Base-by-base conservation (phyloP, 2,888 invertebrate species). In the Fragum fragum region DNA sequence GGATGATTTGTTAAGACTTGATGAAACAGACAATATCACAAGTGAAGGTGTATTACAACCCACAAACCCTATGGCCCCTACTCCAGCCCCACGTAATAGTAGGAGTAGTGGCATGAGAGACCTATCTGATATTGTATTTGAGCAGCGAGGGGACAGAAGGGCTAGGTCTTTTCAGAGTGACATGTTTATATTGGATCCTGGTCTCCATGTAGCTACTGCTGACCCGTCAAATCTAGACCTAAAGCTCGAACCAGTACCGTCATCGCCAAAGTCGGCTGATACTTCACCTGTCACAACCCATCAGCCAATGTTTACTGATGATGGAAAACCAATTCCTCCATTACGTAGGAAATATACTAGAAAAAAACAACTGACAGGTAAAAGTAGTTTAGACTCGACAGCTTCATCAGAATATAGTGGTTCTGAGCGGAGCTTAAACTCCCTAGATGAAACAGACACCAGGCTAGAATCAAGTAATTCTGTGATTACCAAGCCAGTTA, bases 301-400 rank as follows among this genome's bases (percentile, higher is more conserved):
- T 1, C 26, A 69, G 23, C 42, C 21, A 32, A 36, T 16, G 21
- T 78, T 82, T 68, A 53, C 47, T 52, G 76, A 61, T 21, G 70
- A 77, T 59, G 82, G 81, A 9, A 86, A 82, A 75, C 89, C 89
- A 32, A 84, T 89, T 39, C 83, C 88, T 29, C 89, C 89, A 28
- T 66, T 83, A 47, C 63, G 89, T 23, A 87, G 70, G 52, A 85
- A 81, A 63, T 83, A 83, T 61, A 78, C 68, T 5, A n/a, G 72
- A 32, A 66, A 76, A 11, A 53, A 76, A 36, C 23, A 28, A n/a
- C 39, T 69, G 16, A 3, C 29, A 36, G 32, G 53, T 53, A 73
- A 70, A 42, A 77, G 57, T 29, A 79, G 79, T 68, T 36, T 61
- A 61, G 79, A 79, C n/a, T 55, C 55, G 18, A 77, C 79, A 14